Evolutionary conservation across 2,113 vertebrate genomes (phyloP).

Genomic region (Pelmatolapia mariae): DNA sequence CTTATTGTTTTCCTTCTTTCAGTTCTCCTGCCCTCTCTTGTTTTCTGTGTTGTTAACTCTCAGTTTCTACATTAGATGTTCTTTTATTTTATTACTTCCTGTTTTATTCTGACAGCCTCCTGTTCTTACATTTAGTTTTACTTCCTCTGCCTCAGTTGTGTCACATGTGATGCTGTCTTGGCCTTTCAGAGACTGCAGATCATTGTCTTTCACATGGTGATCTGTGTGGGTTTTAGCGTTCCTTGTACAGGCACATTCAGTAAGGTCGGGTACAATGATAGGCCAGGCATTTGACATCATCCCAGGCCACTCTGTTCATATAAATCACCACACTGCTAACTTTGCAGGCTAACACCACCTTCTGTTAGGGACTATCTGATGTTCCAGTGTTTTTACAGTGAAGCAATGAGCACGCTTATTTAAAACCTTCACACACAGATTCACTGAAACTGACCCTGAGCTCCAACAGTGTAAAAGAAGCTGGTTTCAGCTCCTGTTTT

Average conservation of each 20-base stretch:
- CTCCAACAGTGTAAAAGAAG: background rate
- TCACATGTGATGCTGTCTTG: fast-evolving
- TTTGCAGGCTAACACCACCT: fast-evolving
- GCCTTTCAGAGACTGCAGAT: background rate
- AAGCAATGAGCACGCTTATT: fast-evolving
- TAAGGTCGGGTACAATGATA: fast-evolving
- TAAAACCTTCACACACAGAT: no score
- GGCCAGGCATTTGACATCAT: fast-evolving
- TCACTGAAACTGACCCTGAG: no score
- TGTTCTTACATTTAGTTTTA: fast-evolving
- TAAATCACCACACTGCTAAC: fast-evolving
- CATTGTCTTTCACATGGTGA: fast-evolving
- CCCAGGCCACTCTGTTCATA: fast-evolving
- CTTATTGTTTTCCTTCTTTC: fast-evolving
- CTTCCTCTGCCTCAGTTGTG: fast-evolving
- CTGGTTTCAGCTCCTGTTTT: background rate
- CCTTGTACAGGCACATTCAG: background rate
- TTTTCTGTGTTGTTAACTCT: fast-evolving
- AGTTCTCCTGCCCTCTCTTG: fast-evolving
- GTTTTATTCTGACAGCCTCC: fast-evolving
- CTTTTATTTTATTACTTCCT: fast-evolving
- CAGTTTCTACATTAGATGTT: background rate
- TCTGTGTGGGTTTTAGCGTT: fast-evolving
- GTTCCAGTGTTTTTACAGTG: no score
- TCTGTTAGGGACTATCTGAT: fast-evolving